Evolutionary conservation across 2,888 invertebrate genomes (phyloP), one percentile per base, ranked within the genome.

Genomic region (Baccha elongata): DNA sequence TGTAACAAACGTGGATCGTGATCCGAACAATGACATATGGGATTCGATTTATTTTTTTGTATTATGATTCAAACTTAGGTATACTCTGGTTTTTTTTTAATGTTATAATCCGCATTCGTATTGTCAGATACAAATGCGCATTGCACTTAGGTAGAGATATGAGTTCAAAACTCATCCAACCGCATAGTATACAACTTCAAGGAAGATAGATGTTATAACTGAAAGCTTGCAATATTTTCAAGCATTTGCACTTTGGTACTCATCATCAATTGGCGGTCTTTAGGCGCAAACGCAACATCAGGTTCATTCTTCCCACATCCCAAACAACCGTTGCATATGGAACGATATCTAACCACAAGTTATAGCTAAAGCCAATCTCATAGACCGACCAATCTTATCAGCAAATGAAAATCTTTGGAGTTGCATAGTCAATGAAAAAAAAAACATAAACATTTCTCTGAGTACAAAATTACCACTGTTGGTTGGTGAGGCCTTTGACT

Each of bases 1-100:
- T n/a, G 67, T 26, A 58, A 80, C 71, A 71, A 80, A 69, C 74
- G 76, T 26, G 76, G 76, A 73, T 78, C 83, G 78, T 83, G 83
- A 83, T 83, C 83, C 68, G 78, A 83, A 78, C 83, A 78, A 83
- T 73, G 72, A 55, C 78, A 58, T 44, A 78, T 68, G 68, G 72
- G 76, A 83, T 78, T 78, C 78, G 65, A 72, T 78, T n/a, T n/a
- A 13, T 17, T 58, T 19, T 15, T n/a, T 17, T 2, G 11, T 44
- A 8, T 26, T 13, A 40, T 26, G 13, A 13, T 21, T 37, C 19
- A 15, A 32, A n/a, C 6, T 32, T 13, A 13, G 35, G n/a, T n/a
- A n/a, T 52, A 17, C 5, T 35, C 19, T 53, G 2, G 17, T 3
- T 37, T 37, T 55, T 55, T 13, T n/a, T n/a, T n/a, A n/a, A 32